Conservation (phyloP, 2,113 vertebrate genomes). For the Cathartes aura region DNA sequence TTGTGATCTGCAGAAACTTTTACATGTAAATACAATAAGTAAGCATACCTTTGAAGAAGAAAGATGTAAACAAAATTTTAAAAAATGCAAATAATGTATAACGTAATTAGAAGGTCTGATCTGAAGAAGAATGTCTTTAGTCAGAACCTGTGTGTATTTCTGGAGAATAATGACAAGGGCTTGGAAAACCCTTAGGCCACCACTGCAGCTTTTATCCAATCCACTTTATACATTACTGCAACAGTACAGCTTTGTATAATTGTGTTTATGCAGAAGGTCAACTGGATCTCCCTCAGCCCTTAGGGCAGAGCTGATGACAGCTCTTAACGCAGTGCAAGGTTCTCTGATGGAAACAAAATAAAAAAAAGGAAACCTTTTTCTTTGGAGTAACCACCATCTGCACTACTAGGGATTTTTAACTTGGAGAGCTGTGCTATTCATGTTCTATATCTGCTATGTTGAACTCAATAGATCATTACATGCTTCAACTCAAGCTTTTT, state of each 20-base stretch:
- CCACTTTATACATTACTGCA: background rate
- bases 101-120: background rate
- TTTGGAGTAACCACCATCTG: background rate
- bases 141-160: background rate
- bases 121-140: background rate
- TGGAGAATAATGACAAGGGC: background rate
- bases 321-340: background rate
- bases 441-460: background rate
- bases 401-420: background rate
- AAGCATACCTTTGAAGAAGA: background rate
- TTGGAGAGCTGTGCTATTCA: background rate
- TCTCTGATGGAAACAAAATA: background rate
- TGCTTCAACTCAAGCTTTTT: background rate
- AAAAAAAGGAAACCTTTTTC: background rate
- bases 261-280: background rate
- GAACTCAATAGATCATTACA: background rate
- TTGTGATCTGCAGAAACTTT: background rate
- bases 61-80: accelerated
- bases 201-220: background rate
- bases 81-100: background rate
- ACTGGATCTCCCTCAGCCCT: background rate
- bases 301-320: background rate
- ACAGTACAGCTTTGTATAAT: background rate
- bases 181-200: background rate
- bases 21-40: background rate